Percentiles rank a stretch among this genome's conserved stretches.
Conservation (phyloP, 1,140 invertebrate genomes). For the Apis florea region DNA sequence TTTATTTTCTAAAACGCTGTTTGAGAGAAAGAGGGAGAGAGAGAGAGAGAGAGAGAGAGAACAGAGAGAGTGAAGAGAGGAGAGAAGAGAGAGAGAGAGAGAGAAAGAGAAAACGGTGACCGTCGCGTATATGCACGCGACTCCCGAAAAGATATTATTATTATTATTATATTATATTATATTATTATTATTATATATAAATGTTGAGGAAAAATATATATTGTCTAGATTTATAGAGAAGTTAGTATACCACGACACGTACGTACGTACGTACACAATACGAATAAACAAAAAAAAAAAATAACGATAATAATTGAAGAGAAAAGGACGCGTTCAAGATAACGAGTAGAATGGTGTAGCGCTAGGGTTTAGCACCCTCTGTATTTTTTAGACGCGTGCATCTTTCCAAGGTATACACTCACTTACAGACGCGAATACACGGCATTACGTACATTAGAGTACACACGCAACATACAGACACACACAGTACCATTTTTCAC, state of each 20-base stretch:
- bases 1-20: no score
- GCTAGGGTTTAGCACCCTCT: conserved; percentile 26
- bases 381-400: conserved; percentile 47
- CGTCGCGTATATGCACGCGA: conserved; percentile 18
- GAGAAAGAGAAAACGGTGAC: background rate
- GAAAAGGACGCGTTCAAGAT: background rate
- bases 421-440: background rate
- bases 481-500: background rate
- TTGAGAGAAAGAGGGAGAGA: background rate
- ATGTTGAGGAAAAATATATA: conserved; percentile 71
- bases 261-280: conserved; percentile 26
- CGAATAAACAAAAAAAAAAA: no score
- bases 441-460: conserved; percentile 12
- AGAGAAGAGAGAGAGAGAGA: background rate
- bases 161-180: conserved; percentile 58
- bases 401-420: background rate
- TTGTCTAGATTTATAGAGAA: conserved; percentile 69
- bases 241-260: conserved; percentile 55
- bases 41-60: background rate
- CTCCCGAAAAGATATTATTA: conserved; percentile 59
- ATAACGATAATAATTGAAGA: background rate
- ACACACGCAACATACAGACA: no score
- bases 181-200: conserved; percentile 67
- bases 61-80: background rate
- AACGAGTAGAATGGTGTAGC: conserved; percentile 39